These are phyloP conservation scores for Salvelinus namaycush DNA, from an alignment of 2,113 vertebrate species.

Conservation along the genomic window DNA sequence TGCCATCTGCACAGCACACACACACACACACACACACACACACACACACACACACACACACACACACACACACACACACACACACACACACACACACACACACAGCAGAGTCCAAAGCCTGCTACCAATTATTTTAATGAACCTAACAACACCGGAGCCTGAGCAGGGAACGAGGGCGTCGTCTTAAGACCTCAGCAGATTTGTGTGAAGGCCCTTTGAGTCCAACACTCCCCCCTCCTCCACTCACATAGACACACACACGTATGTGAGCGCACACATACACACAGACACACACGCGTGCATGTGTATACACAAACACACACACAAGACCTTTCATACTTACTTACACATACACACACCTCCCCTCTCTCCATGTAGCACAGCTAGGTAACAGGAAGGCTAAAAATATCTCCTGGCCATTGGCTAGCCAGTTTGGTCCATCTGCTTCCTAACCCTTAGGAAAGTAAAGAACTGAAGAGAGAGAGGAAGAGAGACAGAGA, in stretches of 20 bases:
- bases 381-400: constrained; percentile 20
- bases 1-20: too few relatives aligned
- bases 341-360: not conserved
- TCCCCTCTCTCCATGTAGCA: constrained; percentile 9
- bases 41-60: too few relatives aligned
- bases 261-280: too few relatives aligned
- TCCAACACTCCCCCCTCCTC: not conserved
- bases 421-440: constrained; percentile 65
- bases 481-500: not conserved
- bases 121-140: not conserved
- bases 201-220: not conserved
- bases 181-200: not conserved
- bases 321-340: not conserved
- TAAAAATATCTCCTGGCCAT: constrained; percentile 69
- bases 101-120: too few relatives aligned
- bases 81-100: not conserved
- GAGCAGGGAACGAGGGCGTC: not conserved
- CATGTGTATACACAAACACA: not conserved
- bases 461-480: constrained; percentile 9
- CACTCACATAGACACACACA: not conserved
- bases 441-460: constrained; percentile 62
- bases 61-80: too few relatives aligned
- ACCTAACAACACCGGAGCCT: not conserved
- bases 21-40: too few relatives aligned
- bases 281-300: too few relatives aligned